These are phyloP conservation scores for Drosophila mercatorum DNA, from an alignment of 2,888 invertebrate genomes.

Conservation along the genomic window DNA sequence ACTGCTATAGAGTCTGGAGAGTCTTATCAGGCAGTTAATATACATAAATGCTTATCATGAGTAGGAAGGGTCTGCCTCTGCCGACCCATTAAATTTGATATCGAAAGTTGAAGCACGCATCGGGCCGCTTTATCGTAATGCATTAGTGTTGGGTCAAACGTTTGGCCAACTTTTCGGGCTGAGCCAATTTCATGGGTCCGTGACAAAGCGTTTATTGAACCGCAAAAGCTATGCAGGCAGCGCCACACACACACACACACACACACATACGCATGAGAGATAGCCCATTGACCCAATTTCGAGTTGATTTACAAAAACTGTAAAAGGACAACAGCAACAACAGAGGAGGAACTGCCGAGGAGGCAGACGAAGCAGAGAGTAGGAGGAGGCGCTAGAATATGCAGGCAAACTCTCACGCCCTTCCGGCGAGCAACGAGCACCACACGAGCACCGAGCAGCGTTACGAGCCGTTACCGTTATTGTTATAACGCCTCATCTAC, in stretches of 20 bases:
- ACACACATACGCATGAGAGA: constrained; percentile 55
- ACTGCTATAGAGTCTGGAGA: too few relatives aligned
- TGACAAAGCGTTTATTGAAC: constrained; percentile 68
- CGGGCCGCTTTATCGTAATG: background rate
- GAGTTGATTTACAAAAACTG: constrained; percentile 72
- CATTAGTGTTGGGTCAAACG: constrained; percentile 4
- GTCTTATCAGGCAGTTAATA: too few relatives aligned
- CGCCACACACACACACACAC: constrained; percentile 17
- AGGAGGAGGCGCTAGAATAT: constrained; percentile 22
- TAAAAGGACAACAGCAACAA: constrained; percentile 42
- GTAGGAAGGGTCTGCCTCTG: background rate
- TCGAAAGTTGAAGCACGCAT: background rate
- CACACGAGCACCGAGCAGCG: constrained; percentile 23
- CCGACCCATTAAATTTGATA: background rate
- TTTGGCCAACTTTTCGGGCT: constrained; percentile 64
- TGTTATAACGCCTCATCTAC: constrained; percentile 13
- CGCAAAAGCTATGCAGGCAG: constrained; percentile 48
- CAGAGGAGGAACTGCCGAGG: background rate
- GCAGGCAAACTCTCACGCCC: constrained; percentile 52
- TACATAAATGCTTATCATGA: too few relatives aligned
- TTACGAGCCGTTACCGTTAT: constrained; percentile 50
- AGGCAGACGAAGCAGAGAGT: background rate
- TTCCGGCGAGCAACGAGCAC: constrained; percentile 29
- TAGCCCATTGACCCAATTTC: constrained; percentile 83
- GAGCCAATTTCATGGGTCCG: constrained; percentile 55